These are phyloP conservation scores for Chaenocephalus aceratus DNA, from an alignment of 2,113 vertebrate genomes.

Conservation along the genomic window DNA sequence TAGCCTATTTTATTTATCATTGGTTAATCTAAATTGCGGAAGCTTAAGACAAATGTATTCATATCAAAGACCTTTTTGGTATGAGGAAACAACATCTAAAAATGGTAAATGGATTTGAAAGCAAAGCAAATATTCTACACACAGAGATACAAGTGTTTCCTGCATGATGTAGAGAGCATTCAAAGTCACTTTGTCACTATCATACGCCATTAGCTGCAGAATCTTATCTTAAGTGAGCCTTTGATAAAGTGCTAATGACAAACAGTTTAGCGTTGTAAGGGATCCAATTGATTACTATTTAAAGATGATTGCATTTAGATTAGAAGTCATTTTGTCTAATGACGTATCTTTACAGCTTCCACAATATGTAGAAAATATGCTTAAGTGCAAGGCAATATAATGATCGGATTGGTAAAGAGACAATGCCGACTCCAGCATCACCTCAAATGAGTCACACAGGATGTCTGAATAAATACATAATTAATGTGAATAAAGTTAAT, in stretches of 20 bases:
- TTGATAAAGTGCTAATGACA: constrained; percentile 78
- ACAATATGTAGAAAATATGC: constrained; percentile 77
- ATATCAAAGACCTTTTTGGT: constrained; percentile 13
- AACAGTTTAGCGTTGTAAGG: constrained; percentile 75
- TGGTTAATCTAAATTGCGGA: constrained; percentile 22
- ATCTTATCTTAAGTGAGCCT: constrained; percentile 75
- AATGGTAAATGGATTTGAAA: constrained; percentile 36
- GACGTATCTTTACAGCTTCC: constrained; percentile 63
- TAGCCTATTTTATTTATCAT: constrained; percentile 42
- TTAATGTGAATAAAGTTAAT: constrained; percentile 81
- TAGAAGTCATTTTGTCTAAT: constrained; percentile 78
- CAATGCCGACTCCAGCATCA: constrained; percentile 72
- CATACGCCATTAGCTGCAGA: constrained; percentile 67
- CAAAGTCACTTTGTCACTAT: constrained; percentile 78
- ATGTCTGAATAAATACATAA: constrained; percentile 73
- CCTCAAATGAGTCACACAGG: constrained; percentile 73
- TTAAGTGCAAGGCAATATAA: constrained; percentile 73
- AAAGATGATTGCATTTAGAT: constrained; percentile 79
- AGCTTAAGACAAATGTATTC: constrained; percentile 41
- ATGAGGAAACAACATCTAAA: constrained; percentile 47
- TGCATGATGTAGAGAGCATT: constrained; percentile 55
- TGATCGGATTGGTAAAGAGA: constrained; percentile 74
- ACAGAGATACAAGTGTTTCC: constrained; percentile 47
- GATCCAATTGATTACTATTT: constrained; percentile 81
- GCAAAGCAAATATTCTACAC: constrained; percentile 36